phyloP scores from a whole-genome alignment of 2,888 invertebrate genomes.

The Eustalomyia histrio region DNA sequence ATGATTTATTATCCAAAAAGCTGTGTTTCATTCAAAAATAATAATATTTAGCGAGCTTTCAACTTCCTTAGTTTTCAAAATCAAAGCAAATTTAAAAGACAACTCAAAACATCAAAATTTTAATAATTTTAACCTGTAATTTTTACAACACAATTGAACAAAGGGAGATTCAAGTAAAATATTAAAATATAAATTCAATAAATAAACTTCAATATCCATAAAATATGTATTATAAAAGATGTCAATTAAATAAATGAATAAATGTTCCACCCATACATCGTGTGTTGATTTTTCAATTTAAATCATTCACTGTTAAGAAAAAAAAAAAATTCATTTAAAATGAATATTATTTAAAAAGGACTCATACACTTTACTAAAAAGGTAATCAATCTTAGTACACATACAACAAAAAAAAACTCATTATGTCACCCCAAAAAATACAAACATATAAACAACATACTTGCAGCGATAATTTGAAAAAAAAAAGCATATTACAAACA shows the following conservation, averaged over 20 bases:
- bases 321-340: conserved; percentile 3
- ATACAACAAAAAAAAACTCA: conserved; percentile 14
- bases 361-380: conserved; percentile 33
- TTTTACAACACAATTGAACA: no score
- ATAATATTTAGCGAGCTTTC: no score
- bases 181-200: no score
- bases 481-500: conserved; percentile 8
- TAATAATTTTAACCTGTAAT: no score
- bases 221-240: background rate
- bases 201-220: background rate
- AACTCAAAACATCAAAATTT: no score
- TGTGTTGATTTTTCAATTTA: background rate
- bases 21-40: no score
- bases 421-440: conserved; percentile 12
- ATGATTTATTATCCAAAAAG: no score
- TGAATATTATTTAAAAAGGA: conserved; percentile 3
- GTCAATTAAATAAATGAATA: background rate
- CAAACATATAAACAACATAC: background rate
- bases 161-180: no score
- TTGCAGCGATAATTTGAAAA: background rate
- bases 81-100: no score
- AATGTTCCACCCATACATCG: background rate
- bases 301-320: background rate
- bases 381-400: conserved; percentile 44
- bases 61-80: no score